These are phyloP conservation scores for Sphaeramia orbicularis DNA, from an alignment of 2,797 vertebrate species.

Conservation along the genomic window DNA sequence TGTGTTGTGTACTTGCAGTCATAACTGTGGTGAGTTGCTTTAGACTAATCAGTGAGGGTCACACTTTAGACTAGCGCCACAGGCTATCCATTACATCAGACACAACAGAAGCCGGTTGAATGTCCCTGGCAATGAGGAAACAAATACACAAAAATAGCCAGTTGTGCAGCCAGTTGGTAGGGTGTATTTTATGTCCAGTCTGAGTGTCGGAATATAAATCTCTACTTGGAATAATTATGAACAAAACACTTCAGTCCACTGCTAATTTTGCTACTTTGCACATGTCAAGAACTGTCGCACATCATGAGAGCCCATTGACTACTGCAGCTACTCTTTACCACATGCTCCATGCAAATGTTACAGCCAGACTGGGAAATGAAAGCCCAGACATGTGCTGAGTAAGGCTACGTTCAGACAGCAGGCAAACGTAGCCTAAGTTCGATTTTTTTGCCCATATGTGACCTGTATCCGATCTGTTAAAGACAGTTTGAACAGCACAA, in stretches of 20 bases:
- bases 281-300: constrained; percentile 16
- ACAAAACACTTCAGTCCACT: constrained; percentile 21
- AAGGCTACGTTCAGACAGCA: too few species aligned
- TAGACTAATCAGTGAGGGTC: not conserved
- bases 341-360: constrained; percentile 1
- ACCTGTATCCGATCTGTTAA: too few species aligned
- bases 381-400: not conserved
- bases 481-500: too few species aligned
- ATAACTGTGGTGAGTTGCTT: not conserved
- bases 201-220: constrained; percentile 19
- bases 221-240: constrained; percentile 13
- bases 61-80: not conserved
- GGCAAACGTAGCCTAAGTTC: too few species aligned
- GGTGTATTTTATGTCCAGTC: constrained; percentile 7
- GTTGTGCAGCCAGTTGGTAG: constrained; percentile 2
- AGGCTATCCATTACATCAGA: not conserved
- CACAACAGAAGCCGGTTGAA: not conserved
- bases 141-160: not conserved
- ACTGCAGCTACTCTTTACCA: constrained; percentile 1
- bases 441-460: too few species aligned
- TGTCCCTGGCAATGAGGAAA: not conserved
- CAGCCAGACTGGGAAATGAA: not conserved
- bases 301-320: constrained; percentile 28
- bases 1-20: too few species aligned
- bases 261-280: constrained; percentile 28